These are phyloP conservation scores for Arctocebus calabarensis DNA, from an alignment of 2,797 vertebrate genomes.

Conservation along the genomic window DNA sequence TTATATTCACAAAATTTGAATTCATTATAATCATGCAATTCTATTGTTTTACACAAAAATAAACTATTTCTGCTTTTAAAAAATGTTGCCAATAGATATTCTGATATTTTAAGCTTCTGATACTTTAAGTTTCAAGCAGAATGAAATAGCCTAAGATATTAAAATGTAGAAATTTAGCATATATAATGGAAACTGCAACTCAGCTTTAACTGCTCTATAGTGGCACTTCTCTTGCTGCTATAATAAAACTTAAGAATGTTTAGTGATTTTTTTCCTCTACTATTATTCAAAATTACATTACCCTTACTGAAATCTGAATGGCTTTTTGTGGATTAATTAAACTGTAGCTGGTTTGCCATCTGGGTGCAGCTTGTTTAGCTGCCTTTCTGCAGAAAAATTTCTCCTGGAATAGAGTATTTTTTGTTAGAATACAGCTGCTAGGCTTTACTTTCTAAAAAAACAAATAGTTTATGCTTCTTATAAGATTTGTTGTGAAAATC, in stretches of 20 bases:
- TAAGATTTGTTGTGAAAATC: constrained; percentile 77
- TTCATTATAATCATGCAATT: constrained; percentile 17
- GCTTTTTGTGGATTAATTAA: constrained; percentile 93
- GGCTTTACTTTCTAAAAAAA: constrained; percentile 85
- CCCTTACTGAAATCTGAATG: constrained; percentile 91
- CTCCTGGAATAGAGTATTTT: constrained; percentile 87
- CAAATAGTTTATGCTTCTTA: constrained; percentile 81
- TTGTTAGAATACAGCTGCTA: constrained; percentile 85
- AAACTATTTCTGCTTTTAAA: constrained; percentile 25
- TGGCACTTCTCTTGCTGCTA: constrained; percentile 86
- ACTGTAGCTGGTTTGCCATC: constrained; percentile 92
- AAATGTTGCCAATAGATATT: constrained; percentile 56
- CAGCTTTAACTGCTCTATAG: constrained; percentile 88
- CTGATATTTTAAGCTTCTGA: constrained; percentile 65
- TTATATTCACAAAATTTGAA: constrained; percentile 51
- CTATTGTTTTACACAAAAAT: constrained; percentile 53
- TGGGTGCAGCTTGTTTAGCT: constrained; percentile 90
- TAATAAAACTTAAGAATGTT: constrained; percentile 91
- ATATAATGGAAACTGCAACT: constrained; percentile 87
- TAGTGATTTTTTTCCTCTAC: constrained; percentile 88
- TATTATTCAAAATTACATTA: constrained; percentile 93
- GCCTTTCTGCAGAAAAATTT: constrained; percentile 87
- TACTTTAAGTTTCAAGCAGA: constrained; percentile 70
- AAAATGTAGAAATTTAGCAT: constrained; percentile 82
- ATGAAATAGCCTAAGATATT: constrained; percentile 78